Conservation (phyloP, 1,140 invertebrate species). For the Musca domestica region DNA sequence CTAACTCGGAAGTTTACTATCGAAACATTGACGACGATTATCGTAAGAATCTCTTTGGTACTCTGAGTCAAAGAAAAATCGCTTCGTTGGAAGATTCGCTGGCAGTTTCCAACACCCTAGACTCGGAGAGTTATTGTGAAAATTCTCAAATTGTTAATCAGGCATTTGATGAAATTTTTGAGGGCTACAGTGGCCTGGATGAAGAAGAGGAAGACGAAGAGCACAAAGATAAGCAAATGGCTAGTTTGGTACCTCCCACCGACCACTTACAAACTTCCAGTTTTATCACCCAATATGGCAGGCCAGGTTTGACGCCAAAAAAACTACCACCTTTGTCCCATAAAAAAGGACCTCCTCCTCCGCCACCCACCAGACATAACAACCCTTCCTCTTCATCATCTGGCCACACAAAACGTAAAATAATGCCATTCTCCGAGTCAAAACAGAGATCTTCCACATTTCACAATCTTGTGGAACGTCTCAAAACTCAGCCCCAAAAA, state of each 20-base stretch:
- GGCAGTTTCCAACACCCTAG: neutral
- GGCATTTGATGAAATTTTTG: constrained; percentile 50
- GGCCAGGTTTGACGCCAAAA: constrained; percentile 38
- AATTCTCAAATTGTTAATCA: constrained; percentile 49
- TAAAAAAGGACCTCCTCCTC: constrained; percentile 40
- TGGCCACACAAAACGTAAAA: neutral
- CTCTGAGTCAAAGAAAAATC: constrained; percentile 24
- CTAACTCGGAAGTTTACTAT: constrained; percentile 25
- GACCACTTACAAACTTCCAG: constrained; percentile 24
- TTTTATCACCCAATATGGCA: constrained; percentile 31
- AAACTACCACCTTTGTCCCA: constrained; percentile 27
- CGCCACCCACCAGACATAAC: neutral
- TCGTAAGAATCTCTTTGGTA: constrained; percentile 51
- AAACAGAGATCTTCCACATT: constrained; percentile 42
- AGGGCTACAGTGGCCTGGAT: constrained; percentile 34
- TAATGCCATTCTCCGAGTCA: constrained; percentile 1
- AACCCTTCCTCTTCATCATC: neutral
- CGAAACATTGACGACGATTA: constrained; percentile 43
- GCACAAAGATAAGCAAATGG: constrained; percentile 9
- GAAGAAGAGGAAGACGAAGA: constrained; percentile 34
- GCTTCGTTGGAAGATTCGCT: neutral
- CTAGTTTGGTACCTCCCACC: constrained; percentile 21
- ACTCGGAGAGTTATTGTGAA: constrained; percentile 19
- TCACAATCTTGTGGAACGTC: constrained; percentile 44
- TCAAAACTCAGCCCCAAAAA: constrained; percentile 21